These are phyloP conservation scores for Idris sp. DNA, from an alignment of 1,140 invertebrate genomes.

Conservation along the genomic window DNA sequence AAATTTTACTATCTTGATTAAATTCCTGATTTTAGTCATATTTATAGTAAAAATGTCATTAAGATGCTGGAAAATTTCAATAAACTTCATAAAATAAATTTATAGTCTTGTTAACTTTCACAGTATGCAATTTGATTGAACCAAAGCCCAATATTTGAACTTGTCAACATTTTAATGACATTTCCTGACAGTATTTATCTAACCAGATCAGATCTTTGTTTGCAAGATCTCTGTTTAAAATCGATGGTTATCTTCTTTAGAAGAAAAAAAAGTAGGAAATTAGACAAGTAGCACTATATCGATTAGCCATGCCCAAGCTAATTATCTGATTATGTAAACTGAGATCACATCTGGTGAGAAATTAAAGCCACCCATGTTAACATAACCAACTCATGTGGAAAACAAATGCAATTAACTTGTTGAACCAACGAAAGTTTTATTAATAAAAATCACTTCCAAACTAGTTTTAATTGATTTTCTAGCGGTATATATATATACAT, in stretches of 20 bases:
- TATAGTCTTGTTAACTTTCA: background rate
- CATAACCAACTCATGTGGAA: slow-evolving; percentile 3
- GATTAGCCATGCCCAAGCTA: slow-evolving; percentile 12
- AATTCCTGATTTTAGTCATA: too few species aligned
- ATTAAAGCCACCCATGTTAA: slow-evolving; percentile 18
- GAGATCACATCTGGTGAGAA: slow-evolving; percentile 5
- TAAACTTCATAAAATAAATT: too few species aligned
- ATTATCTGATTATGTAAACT: slow-evolving; percentile 26
- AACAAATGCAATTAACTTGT: too few species aligned
- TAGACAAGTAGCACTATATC: slow-evolving; percentile 28
- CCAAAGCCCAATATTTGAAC: slow-evolving; percentile 34
- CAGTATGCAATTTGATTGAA: slow-evolving; percentile 24
- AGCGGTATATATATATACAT: slow-evolving; percentile 8
- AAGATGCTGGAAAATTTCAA: too few species aligned
- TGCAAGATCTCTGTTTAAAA: slow-evolving; percentile 12
- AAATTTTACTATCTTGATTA: too few species aligned
- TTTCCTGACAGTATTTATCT: slow-evolving; percentile 20
- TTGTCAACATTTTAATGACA: slow-evolving; percentile 11
- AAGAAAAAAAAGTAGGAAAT: slow-evolving; percentile 33
- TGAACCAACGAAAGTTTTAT: too few species aligned
- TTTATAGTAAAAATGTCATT: too few species aligned
- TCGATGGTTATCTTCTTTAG: slow-evolving; percentile 12
- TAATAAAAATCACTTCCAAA: too few species aligned
- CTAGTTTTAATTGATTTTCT: background rate
- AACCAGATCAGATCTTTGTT: slow-evolving; percentile 24